Base-by-base conservation (phyloP, 1,140 invertebrate genomes). In the Pararge aegeria region DNA sequence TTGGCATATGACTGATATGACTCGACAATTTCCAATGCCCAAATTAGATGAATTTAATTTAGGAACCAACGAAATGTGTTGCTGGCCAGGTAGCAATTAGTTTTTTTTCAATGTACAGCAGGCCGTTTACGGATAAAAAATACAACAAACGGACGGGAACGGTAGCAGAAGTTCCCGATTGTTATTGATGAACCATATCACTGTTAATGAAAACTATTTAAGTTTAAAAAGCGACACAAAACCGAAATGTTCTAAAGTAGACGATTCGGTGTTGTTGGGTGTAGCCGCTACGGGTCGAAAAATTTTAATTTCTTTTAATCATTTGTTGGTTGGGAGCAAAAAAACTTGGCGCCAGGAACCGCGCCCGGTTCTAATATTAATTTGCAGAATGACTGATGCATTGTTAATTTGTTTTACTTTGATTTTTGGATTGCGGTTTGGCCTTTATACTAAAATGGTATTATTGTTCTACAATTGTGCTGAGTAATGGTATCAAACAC, bases 41-140 rank as follows among this genome's bases (percentile, higher is more conserved):
- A 66, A 78, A 77, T 83, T 80, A 82, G 72, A 84, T 55, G 68
- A 83, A 86, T 87, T 89, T 89, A 86, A 89, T 89, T 89, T 87
- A 73, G 64, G 57, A 78, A 73, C 57, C 73, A 75, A 73, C 70
- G 69, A 68, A 69, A 65, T 68, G 72, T 75, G 68, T 73, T 72
- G 54, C 59, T 60, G 58, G 72, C 66, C 86, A 87, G 83, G 82
- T 85, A 89, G 78, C 65, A 60, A 52, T 70, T 76, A 61, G 67
- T 74, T 82, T 79, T 80, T 80, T 72, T 65, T 67, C 19, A 44
- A 16, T 49, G 38, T 53, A 64, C 62, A 73, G 78, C 65, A 68
- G 61, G 62, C 48, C 66, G 68, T 78, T 75, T 73, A 54, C 40
- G 21, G 21, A 61, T 69, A 75, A 74, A 80, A 63, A 63, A 63